These are phyloP conservation scores for Thaleichthys pacificus DNA, from an alignment of 2,797 vertebrate genomes.

Conservation along the genomic window DNA sequence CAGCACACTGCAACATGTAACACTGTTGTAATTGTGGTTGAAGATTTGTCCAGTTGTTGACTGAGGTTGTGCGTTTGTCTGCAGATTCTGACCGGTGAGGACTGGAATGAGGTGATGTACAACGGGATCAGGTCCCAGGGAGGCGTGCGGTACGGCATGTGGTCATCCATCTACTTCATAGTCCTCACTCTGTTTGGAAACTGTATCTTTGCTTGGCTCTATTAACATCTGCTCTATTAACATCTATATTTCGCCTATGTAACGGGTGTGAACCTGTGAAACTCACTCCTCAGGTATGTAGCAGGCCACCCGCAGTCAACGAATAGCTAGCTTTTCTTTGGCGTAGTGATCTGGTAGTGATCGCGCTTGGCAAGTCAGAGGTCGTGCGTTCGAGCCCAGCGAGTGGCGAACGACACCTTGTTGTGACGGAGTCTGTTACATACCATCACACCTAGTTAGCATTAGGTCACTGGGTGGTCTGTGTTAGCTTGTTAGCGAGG, in stretches of 20 bases:
- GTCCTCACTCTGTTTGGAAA: slow-evolving; percentile 97
- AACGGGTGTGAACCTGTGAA: too few relatives aligned
- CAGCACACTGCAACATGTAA: background rate
- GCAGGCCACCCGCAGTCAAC: too few relatives aligned
- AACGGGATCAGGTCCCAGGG: slow-evolving; percentile 97
- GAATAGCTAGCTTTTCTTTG: too few relatives aligned
- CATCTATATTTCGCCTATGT: background rate
- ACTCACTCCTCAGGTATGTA: too few relatives aligned
- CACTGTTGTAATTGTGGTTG: background rate
- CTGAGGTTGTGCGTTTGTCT: slow-evolving; percentile 23
- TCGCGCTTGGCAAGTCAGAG: too few relatives aligned
- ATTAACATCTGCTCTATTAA: too few relatives aligned
- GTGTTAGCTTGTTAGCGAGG: background rate
- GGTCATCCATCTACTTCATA: slow-evolving; percentile 99
- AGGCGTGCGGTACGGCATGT: slow-evolving; percentile 97
- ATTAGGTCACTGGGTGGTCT: too few relatives aligned
- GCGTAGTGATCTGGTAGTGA: too few relatives aligned
- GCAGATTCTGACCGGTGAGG: slow-evolving; percentile 96
- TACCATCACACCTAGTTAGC: too few relatives aligned
- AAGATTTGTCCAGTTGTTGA: slow-evolving; percentile 1
- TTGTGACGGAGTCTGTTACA: too few relatives aligned
- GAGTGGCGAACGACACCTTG: too few relatives aligned
- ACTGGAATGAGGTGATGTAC: slow-evolving; percentile 99
- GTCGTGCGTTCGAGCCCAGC: too few relatives aligned
- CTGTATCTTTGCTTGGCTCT: slow-evolving; percentile 84